These are phyloP conservation scores for Dendroctonus valens DNA, from an alignment of 1,140 invertebrate species.

Conservation along the genomic window DNA sequence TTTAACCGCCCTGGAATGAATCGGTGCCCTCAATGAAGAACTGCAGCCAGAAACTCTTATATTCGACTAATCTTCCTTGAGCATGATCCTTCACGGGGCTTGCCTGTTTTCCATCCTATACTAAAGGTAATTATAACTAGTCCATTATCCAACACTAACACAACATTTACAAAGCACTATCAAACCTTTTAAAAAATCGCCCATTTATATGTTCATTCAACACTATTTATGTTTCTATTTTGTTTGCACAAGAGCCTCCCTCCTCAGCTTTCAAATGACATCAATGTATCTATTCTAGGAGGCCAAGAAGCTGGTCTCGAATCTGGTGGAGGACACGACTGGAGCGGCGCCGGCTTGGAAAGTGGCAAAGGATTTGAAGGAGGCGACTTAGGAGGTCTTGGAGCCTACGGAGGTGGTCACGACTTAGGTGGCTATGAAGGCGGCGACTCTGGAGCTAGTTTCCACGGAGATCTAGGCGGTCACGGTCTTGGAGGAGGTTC, in stretches of 20 bases:
- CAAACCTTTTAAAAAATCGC: not conserved
- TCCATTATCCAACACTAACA: constrained; percentile 4
- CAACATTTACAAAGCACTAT: not conserved
- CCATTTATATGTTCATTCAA: not conserved
- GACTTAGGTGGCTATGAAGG: constrained; percentile 25
- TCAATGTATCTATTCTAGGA: constrained; percentile 2
- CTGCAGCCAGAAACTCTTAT: too few relatives aligned
- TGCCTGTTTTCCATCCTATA: constrained; percentile 3
- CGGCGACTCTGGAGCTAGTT: constrained; percentile 12
- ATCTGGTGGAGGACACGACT: constrained; percentile 34
- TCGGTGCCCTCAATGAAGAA: too few relatives aligned
- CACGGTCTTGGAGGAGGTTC: constrained; percentile 17
- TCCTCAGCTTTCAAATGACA: not conserved
- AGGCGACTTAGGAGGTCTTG: constrained; percentile 16
- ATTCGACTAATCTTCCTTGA: constrained; percentile 4
- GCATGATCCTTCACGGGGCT: constrained; percentile 14
- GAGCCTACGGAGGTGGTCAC: constrained; percentile 26
- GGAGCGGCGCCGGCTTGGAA: constrained; percentile 3
- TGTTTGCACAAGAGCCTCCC: not conserved
- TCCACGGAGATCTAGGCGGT: constrained; percentile 15
- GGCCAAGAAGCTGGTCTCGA: constrained; percentile 7
- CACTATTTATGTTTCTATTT: not conserved
- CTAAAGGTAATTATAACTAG: constrained; percentile 21
- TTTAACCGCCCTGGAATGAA: too few relatives aligned
- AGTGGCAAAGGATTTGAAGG: not conserved